These are phyloP conservation scores for Drosophila meridionalis DNA, from an alignment of 2,888 invertebrate genomes.

Conservation along the genomic window DNA sequence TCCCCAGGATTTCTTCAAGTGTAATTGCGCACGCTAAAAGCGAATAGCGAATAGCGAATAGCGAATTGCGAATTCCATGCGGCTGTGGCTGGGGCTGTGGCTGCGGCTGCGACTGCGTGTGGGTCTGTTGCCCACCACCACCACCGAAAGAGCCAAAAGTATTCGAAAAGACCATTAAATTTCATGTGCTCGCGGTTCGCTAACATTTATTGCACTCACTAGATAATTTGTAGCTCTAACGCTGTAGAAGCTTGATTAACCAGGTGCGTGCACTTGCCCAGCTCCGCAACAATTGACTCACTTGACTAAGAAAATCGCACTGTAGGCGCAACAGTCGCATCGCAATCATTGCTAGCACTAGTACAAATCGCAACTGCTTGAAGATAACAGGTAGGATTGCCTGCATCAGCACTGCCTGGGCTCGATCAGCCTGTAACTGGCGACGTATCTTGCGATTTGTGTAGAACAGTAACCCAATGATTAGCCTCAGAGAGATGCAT, in stretches of 20 bases:
- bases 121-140: constrained; percentile 20
- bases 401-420: not conserved
- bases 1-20: constrained; percentile 79
- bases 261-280: constrained; percentile 32
- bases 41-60: constrained; percentile 34
- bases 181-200: constrained; percentile 55
- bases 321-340: constrained; percentile 6
- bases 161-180: constrained; percentile 57
- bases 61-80: constrained; percentile 24
- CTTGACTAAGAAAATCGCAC: not conserved
- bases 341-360: not conserved
- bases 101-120: constrained; percentile 12
- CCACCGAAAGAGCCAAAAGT: constrained; percentile 27
- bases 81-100: not conserved
- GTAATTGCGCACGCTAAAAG: constrained; percentile 77
- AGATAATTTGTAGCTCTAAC: constrained; percentile 59
- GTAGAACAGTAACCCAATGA: not conserved
- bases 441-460: not conserved
- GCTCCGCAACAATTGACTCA: not conserved
- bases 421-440: not conserved
- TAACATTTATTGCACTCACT: constrained; percentile 58
- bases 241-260: constrained; percentile 21
- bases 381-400: not conserved
- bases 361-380: not conserved
- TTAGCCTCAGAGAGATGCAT: not conserved